phyloP scores from a whole-genome alignment of 2,888 invertebrate genomes.

The Rhagophthalmus giganteus region DNA sequence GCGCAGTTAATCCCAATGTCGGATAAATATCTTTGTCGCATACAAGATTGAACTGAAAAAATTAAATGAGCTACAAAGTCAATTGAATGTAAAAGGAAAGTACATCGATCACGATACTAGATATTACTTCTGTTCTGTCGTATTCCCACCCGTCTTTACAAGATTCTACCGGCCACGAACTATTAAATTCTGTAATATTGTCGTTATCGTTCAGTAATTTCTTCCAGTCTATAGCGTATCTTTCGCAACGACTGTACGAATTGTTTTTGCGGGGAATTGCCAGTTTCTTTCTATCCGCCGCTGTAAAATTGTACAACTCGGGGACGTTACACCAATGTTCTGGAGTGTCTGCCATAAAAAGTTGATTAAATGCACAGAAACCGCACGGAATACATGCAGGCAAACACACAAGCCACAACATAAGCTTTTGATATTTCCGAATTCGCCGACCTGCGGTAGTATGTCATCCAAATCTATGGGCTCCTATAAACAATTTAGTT shows the following conservation, averaged over 20 bases:
- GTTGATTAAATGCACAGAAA: slow-evolving; percentile 89
- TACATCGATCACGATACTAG: slow-evolving; percentile 86
- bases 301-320: slow-evolving; percentile 63
- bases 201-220: slow-evolving; percentile 54
- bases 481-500: slow-evolving; percentile 49
- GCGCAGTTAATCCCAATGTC: slow-evolving; percentile 80
- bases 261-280: slow-evolving; percentile 62
- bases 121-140: slow-evolving; percentile 67
- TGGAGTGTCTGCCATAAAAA: slow-evolving; percentile 88
- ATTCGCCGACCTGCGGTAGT: slow-evolving; percentile 83
- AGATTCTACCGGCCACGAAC: slow-evolving; percentile 66
- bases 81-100: slow-evolving; percentile 36
- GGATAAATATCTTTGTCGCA: slow-evolving; percentile 87
- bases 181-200: slow-evolving; percentile 50
- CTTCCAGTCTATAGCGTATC: slow-evolving; percentile 76
- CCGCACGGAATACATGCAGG: slow-evolving; percentile 90
- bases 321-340: slow-evolving; percentile 84
- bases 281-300: slow-evolving; percentile 63
- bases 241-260: slow-evolving; percentile 69
- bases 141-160: slow-evolving; percentile 83
- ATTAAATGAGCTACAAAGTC: background rate
- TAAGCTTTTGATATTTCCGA: slow-evolving; percentile 84
- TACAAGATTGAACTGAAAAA: slow-evolving; percentile 82
- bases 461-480: slow-evolving; percentile 82
- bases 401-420: slow-evolving; percentile 83